Percentiles rank a stretch among this genome's conserved stretches.
Evolutionary conservation across 2,797 vertebrate species (phyloP).

Genomic region (Galaxias olidus): DNA sequence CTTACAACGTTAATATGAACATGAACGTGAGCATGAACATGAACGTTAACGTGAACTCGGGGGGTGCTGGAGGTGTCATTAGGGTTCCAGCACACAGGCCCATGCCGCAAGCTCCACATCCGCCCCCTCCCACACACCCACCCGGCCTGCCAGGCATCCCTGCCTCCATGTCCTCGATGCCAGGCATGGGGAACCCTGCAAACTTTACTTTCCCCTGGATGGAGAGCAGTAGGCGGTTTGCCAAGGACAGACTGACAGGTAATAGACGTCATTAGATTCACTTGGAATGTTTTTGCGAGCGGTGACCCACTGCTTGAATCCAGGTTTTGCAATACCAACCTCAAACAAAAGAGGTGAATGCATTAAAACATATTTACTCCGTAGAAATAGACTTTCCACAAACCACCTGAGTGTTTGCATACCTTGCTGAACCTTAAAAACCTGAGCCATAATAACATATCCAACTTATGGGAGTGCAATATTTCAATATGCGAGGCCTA

Average conservation of each 20-base stretch:
- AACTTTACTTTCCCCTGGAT: conserved; percentile 95
- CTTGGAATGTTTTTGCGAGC: background rate
- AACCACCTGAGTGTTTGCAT: too few species aligned
- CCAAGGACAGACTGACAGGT: conserved; percentile 94
- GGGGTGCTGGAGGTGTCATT: conserved; percentile 81
- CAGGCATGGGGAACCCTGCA: conserved; percentile 74
- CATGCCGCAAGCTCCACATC: conserved; percentile 72
- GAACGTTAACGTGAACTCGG: conserved; percentile 82
- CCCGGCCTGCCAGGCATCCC: conserved; percentile 59
- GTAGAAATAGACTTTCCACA: too few species aligned
- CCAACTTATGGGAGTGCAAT: too few species aligned
- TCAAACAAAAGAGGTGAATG: too few species aligned
- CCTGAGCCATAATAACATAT: too few species aligned
- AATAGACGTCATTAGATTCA: conserved; percentile 46
- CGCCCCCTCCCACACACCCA: conserved; percentile 62
- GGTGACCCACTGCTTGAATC: background rate
- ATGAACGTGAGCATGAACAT: conserved; percentile 85
- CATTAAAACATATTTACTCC: too few species aligned
- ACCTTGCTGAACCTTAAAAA: too few species aligned
- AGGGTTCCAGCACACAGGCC: conserved; percentile 85
- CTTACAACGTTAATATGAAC: conserved; percentile 88
- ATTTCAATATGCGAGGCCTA: too few species aligned
- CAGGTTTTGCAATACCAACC: too few species aligned
- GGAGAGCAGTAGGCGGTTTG: conserved; percentile 90
- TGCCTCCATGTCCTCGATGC: conserved; percentile 49